A percentile compares a stretch with the other conserved stretches of the same genome.
Conservation (phyloP, 2,888 invertebrate species). For the Halocaridina rubra region DNA sequence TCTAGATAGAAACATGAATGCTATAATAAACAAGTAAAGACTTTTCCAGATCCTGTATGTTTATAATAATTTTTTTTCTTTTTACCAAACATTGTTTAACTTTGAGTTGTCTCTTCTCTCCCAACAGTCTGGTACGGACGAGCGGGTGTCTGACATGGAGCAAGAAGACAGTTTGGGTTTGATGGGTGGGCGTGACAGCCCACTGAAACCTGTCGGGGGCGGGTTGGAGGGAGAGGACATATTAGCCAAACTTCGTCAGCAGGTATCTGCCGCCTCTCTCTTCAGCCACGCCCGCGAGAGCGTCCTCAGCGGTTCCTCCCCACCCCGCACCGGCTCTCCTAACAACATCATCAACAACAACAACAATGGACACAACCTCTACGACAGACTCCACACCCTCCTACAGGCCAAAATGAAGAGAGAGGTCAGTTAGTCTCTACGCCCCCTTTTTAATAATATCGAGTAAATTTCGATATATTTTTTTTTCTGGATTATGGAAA, state of each 20-base stretch:
- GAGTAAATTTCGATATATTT: too few relatives aligned
- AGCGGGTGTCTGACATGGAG: constrained; percentile 60
- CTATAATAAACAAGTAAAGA: too few relatives aligned
- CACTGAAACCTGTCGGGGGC: constrained; percentile 52
- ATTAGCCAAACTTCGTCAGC: constrained; percentile 60
- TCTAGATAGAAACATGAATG: too few relatives aligned
- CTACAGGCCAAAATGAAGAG: constrained; percentile 59
- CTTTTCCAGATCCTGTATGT: too few relatives aligned
- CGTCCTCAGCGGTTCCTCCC: constrained; percentile 22
- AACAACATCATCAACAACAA: constrained; percentile 44
- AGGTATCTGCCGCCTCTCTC: constrained; percentile 55
- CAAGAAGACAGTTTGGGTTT: constrained; percentile 51
- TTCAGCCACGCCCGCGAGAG: constrained; percentile 27
- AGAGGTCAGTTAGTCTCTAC: constrained; percentile 50
- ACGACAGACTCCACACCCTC: constrained; percentile 55
- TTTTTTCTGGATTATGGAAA: too few relatives aligned
- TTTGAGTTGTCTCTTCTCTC: too few relatives aligned
- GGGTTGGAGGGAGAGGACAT: constrained; percentile 56
- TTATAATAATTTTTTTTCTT: too few relatives aligned
- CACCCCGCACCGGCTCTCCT: constrained; percentile 40
- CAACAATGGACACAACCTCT: constrained; percentile 50
- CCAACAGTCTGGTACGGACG: constrained; percentile 54
- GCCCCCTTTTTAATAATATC: too few relatives aligned
- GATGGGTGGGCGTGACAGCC: constrained; percentile 60
- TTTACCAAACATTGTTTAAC: too few relatives aligned